phyloP scores from a whole-genome alignment of 2,888 invertebrate genomes.

The Syritta pipiens region DNA sequence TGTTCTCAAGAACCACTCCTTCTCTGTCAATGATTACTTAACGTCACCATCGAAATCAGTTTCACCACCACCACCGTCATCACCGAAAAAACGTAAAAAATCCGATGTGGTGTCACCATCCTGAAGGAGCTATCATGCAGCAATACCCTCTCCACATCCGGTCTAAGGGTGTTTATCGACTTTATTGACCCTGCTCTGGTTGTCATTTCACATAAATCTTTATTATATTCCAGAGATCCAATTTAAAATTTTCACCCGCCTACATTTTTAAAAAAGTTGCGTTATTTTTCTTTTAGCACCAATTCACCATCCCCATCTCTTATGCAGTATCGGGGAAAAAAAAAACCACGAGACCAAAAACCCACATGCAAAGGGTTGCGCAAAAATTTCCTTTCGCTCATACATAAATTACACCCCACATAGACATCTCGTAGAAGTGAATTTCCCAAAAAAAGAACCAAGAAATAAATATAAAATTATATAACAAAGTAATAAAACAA shows the following conservation, averaged over 20 bases:
- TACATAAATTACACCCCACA: conserved; percentile 15
- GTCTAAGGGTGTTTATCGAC: conserved; percentile 30
- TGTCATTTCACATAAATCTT: conserved; percentile 36
- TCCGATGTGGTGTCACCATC: too few relatives aligned
- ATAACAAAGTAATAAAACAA: conserved; percentile 42
- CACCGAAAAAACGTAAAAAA: neutral
- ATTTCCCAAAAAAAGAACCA: conserved; percentile 13
- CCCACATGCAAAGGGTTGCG: conserved; percentile 26
- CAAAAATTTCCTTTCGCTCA: conserved; percentile 25
- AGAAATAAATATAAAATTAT: neutral
- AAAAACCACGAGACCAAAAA: neutral
- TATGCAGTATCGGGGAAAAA: too few relatives aligned
- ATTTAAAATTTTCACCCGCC: conserved; percentile 46
- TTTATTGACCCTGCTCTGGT: conserved; percentile 33
- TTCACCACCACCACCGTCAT: neutral
- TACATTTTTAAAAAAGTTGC: conserved; percentile 35
- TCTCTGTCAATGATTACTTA: neutral
- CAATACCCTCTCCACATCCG: neutral
- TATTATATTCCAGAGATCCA: conserved; percentile 38
- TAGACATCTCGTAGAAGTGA: conserved; percentile 12
- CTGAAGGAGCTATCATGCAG: conserved; percentile 30
- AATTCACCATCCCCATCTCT: neutral
- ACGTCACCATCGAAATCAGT: neutral
- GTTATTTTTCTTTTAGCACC: conserved; percentile 13
- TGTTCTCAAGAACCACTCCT: neutral